Conservation (phyloP, 1,140 invertebrate genomes). For the Bombus breviceps region DNA sequence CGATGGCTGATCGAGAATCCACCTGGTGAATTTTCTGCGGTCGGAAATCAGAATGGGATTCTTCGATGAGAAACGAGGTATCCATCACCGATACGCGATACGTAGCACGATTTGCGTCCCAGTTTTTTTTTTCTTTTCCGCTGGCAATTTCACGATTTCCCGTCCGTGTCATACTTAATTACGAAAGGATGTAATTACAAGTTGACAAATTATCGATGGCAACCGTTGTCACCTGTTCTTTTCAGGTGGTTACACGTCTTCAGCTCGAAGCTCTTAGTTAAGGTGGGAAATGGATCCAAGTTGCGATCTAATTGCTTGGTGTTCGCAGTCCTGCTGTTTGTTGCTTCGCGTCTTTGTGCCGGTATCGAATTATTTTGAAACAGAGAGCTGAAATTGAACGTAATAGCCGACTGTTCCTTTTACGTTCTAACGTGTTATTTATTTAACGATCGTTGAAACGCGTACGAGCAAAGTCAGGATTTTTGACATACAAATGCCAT, state of each 20-base stretch:
- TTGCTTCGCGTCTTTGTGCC: too few relatives aligned
- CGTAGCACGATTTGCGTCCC: background rate
- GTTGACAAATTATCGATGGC: too few relatives aligned
- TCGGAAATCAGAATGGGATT: background rate
- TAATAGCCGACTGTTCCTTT: background rate
- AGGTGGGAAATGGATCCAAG: background rate
- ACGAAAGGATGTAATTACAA: too few relatives aligned
- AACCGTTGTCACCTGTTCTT: too few relatives aligned
- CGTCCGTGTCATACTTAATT: too few relatives aligned
- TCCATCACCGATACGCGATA: background rate
- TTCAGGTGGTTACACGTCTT: too few relatives aligned
- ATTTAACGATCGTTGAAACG: background rate
- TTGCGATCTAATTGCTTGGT: background rate
- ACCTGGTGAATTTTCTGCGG: slow-evolving; percentile 5
- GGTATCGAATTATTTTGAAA: background rate
- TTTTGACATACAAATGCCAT: accelerated
- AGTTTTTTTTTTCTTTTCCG: too few relatives aligned
- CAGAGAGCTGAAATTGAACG: background rate
- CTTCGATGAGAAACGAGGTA: background rate
- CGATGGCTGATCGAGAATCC: background rate
- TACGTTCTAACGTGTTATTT: background rate
- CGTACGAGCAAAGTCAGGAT: accelerated
- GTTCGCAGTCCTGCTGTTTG: too few relatives aligned
- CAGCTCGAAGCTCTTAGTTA: too few relatives aligned
- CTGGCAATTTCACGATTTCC: too few relatives aligned